Evolutionary conservation across 2,888 invertebrate genomes (phyloP), one percentile per base, ranked within the genome.

Genomic region (Cryptophagus acutangulus): DNA sequence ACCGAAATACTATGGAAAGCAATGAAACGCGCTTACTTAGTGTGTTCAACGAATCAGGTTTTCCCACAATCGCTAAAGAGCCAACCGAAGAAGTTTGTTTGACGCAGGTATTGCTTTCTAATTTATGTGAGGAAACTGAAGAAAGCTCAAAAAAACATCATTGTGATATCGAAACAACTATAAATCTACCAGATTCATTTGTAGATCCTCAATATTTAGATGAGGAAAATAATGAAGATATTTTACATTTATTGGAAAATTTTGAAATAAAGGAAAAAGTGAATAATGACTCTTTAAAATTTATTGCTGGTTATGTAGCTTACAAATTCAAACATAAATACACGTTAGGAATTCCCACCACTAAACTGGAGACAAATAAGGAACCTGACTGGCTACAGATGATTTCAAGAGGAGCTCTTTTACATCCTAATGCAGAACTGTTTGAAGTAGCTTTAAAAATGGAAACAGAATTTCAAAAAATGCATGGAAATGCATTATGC

Each of bases 321-420:
- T 33, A 44, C 26, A 40, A 37, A 40, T 43, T 43, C 25, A 43
- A 36, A 31, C 29, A 40, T 17, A 43, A 43, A 36, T 43, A 43
- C 36, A 18, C 25, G 12, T 26, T 43, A 9, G 40, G 40, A 14
- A 33, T 33, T 8, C 20, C 13, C 6, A 41, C 36, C 12, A 29
- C 17, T 17, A 13, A 29, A 17, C 8, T 28, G 9, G 25, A 36
- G n/a, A 26, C 25, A 31, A n/a, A 14, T 25, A 9, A 6, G 29
- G 29, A 17, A 8, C 37, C 41, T 14, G 20, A 37, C 13, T 33
- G 25, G 14, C 12, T 15, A 16, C 29, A 17, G 30, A 36, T 16
- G 29, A 33, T 45, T 29, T 45, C 41, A 2, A 38, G 33, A 40
- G 40, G 44, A 6, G 16, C 25, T 15, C 34, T 44, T 9, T 17